Conservation (phyloP, 1,140 invertebrate genomes). For the Solenopsis invicta region DNA sequence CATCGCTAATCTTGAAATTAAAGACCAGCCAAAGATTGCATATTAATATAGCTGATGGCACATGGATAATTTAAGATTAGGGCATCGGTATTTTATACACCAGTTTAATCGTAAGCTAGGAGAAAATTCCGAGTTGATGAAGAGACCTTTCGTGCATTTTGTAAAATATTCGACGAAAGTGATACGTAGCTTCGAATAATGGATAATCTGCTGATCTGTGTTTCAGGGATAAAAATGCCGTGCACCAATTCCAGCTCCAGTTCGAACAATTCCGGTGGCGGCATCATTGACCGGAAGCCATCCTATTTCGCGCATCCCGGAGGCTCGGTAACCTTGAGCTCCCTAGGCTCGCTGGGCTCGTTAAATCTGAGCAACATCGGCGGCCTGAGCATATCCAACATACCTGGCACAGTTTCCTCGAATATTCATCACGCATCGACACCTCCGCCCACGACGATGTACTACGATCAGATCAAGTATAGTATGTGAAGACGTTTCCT, state of each 20-base stretch:
- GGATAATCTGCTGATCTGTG: slow-evolving; percentile 23
- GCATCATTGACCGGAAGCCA: slow-evolving; percentile 82
- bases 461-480: slow-evolving; percentile 85
- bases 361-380: slow-evolving; percentile 82
- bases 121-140: not conserved
- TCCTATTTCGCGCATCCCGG: slow-evolving; percentile 80
- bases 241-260: slow-evolving; percentile 79
- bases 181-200: not conserved
- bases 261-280: slow-evolving; percentile 81
- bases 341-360: slow-evolving; percentile 79
- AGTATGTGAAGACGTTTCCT: slow-evolving; percentile 77
- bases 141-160: not conserved
- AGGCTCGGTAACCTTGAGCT: slow-evolving; percentile 79
- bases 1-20: not conserved
- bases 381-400: slow-evolving; percentile 78
- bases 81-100: not conserved
- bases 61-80: not conserved
- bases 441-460: slow-evolving; percentile 76
- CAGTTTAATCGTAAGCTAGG: not conserved
- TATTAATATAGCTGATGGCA: not conserved
- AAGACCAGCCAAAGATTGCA: not conserved
- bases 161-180: not conserved
- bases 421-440: slow-evolving; percentile 76
- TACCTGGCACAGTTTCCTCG: slow-evolving; percentile 76
- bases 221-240: slow-evolving; percentile 80